phyloP scores from a whole-genome alignment of 2,797 vertebrate species.

The Labeo calbasu region DNA sequence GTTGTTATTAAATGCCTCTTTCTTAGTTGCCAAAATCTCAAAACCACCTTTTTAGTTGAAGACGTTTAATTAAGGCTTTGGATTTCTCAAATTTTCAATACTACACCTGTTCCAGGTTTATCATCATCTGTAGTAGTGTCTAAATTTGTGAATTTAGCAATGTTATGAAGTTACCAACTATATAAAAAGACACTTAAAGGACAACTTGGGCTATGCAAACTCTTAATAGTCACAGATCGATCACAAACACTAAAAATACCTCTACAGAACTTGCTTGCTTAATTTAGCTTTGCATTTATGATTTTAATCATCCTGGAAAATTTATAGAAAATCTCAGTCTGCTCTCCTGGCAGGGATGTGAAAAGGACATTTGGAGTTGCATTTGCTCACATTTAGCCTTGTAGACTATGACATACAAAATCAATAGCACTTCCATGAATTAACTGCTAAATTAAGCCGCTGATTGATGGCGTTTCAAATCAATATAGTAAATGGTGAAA shows the following conservation, averaged over 20 bases:
- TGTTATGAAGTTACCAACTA: neutral
- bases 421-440: slow-evolving; percentile 75
- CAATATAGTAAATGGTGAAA: slow-evolving; percentile 74
- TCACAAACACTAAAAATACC: neutral
- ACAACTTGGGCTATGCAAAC: neutral
- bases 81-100: neutral
- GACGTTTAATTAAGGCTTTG: neutral
- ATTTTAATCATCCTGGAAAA: neutral
- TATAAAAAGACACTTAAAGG: neutral
- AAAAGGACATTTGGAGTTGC: slow-evolving; percentile 14
- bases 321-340: slow-evolving; percentile 3
- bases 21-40: neutral
- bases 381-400: slow-evolving; percentile 36
- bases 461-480: slow-evolving; percentile 73
- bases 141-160: slow-evolving; percentile 7
- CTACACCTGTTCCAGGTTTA: neutral
- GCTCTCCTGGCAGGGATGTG: slow-evolving; percentile 14
- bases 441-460: slow-evolving; percentile 77
- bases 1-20: neutral
- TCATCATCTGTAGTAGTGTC: neutral
- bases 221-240: neutral
- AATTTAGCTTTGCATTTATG: slow-evolving; percentile 3
- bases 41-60: neutral
- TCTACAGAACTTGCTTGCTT: neutral
- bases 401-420: slow-evolving; percentile 51